A percentile compares a stretch with the other conserved stretches of the same genome.
phyloP scores from a whole-genome alignment of 2,888 invertebrate genomes.

The Xanthia icteritia region DNA sequence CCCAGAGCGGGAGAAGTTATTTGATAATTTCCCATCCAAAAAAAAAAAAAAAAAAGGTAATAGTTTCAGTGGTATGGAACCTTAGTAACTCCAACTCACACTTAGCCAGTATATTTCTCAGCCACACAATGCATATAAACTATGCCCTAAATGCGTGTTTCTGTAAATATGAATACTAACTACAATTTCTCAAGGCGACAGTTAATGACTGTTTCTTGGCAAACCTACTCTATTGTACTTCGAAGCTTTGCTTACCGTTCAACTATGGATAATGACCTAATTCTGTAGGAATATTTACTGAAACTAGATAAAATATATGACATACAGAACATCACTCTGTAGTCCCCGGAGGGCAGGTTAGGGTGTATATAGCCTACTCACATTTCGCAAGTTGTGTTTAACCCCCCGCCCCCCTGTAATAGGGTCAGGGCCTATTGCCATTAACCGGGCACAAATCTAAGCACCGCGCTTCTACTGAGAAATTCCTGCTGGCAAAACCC shows the following conservation, averaged over 20 bases:
- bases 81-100: too few relatives aligned
- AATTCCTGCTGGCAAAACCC: not conserved
- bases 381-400: not conserved
- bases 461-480: not conserved
- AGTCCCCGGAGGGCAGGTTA: not conserved
- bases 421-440: not conserved
- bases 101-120: too few relatives aligned
- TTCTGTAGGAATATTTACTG: conserved; percentile 17
- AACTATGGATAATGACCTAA: conserved; percentile 11
- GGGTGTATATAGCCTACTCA: not conserved
- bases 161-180: conserved; percentile 9
- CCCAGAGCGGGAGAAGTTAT: too few relatives aligned
- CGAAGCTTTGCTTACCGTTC: not conserved
- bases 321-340: not conserved
- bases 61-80: too few relatives aligned
- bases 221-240: conserved; percentile 25
- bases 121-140: not conserved
- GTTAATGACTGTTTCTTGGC: conserved; percentile 49
- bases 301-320: not conserved
- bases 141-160: conserved; percentile 7
- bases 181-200: conserved; percentile 30
- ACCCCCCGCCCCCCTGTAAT: not conserved
- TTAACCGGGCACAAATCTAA: not conserved
- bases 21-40: too few relatives aligned
- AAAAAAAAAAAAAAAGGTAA: too few relatives aligned